Evolutionary conservation across 2,888 invertebrate genomes (phyloP), one percentile per base, ranked within the genome.

Genomic region (Drosophila crucigera): DNA sequence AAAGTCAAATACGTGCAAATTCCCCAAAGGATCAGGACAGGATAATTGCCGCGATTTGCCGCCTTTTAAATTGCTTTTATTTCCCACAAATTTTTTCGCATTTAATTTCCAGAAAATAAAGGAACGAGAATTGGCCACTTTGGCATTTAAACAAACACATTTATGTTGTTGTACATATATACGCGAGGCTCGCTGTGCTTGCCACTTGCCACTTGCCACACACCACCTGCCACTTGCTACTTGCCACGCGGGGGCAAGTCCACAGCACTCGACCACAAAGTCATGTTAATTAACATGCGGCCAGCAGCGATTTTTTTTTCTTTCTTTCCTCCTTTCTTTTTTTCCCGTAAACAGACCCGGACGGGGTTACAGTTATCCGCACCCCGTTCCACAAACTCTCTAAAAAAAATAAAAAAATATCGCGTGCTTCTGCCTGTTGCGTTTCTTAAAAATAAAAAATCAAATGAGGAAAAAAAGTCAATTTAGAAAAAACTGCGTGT

Each of bases 261-360:
- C 64, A 67, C 72, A 73, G 62, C 73, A 79, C 76, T 86, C 81
- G 80, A 88, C 89, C 89, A 81, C 91, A 90, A 89, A 89, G 89
- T 82, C 90, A 84, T 80, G 91, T 90, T 87, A 91, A 91, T 90
- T 91, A 91, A 90, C 91, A 82, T 90, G 80, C 78, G 82, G 78
- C 66, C 78, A 73, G 58, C 67, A 81, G 72, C 79, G 72, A 68
- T 73, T 47, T 10, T 9, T 22, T 47, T 47, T 47, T 47, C n/a
- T 9, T 22, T 47, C 22, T 47, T 5, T 11, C 14, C 22, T 47
- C 7, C 7, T 9, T 39, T 19, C 19, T 16, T 56, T 76, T 78
- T 76, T 54, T 43, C 28, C 25, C 28, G 50, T 31, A 31, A 35
- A 41, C 73, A 35, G 25, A 11, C 30, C 16, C 58, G 11, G 11